These are phyloP conservation scores for Xestobium rufovillosum DNA, from an alignment of 2,888 invertebrate species.

Conservation along the genomic window DNA sequence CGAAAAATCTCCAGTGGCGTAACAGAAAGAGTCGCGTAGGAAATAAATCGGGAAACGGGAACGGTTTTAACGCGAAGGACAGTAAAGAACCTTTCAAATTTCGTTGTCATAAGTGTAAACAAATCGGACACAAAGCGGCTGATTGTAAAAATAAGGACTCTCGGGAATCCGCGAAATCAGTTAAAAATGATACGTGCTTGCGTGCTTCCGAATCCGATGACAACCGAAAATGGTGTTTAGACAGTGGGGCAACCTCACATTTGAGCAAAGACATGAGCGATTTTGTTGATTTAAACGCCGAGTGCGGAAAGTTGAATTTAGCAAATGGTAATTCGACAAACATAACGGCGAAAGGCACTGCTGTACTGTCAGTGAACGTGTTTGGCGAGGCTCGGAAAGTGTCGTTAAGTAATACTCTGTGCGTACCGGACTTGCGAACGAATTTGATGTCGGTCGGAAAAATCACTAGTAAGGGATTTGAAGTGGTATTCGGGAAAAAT, in stretches of 20 bases:
- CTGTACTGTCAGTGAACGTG: no score
- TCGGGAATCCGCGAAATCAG: constrained; percentile 1
- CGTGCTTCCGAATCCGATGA: not conserved
- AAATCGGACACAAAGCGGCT: constrained; percentile 12
- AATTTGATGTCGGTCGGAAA: constrained; percentile 20
- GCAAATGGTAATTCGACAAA: no score
- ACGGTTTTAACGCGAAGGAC: constrained; percentile 1
- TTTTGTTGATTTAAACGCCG: not conserved
- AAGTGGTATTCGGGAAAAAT: constrained; percentile 13
- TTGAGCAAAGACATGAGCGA: constrained; percentile 10
- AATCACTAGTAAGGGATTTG: constrained; percentile 16
- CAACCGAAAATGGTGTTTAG: constrained; percentile 11
- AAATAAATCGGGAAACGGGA: constrained; percentile 3
- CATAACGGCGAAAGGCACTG: not conserved
- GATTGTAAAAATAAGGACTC: constrained; percentile 7
- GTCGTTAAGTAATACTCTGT: no score
- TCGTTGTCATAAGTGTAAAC: constrained; percentile 9
- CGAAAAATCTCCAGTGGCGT: not conserved
- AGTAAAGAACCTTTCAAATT: constrained; percentile 4
- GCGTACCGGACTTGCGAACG: constrained; percentile 13
- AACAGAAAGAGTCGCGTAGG: not conserved
- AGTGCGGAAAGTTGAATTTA: no score
- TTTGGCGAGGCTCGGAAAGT: no score
- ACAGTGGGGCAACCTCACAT: constrained; percentile 16
- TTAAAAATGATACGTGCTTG: not conserved